A percentile compares a stretch with the other conserved stretches of the same genome.
phyloP scores from a whole-genome alignment of 2,113 vertebrate species.

The Eidolon helvum region DNA sequence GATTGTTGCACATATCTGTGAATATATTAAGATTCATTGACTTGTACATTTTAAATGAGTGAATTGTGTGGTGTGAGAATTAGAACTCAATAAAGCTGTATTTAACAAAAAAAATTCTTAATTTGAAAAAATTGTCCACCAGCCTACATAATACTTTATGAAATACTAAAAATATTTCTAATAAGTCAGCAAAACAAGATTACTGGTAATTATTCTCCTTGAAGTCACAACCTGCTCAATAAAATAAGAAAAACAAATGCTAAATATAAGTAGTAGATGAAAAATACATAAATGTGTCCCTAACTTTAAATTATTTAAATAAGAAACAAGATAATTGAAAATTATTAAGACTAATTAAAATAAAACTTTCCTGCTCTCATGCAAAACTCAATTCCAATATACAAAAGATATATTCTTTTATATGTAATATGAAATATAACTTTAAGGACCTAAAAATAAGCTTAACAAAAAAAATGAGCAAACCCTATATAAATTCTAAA shows the following conservation, averaged over 20 bases:
- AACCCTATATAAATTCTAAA: not conserved
- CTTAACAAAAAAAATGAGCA: not conserved
- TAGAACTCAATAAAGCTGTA: too few relatives aligned
- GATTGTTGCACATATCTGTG: too few relatives aligned
- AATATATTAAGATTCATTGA: too few relatives aligned
- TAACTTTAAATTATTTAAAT: not conserved
- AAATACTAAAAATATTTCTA: not conserved
- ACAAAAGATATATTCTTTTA: not conserved
- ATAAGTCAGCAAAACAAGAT: not conserved
- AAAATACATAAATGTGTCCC: not conserved
- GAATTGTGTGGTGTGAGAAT: too few relatives aligned
- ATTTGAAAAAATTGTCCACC: not conserved
- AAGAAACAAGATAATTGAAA: not conserved
- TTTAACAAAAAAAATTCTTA: not conserved
- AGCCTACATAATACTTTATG: not conserved
- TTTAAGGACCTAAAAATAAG: not conserved
- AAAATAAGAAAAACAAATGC: not conserved
- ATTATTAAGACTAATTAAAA: not conserved
- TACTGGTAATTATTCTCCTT: not conserved
- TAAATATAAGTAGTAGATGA: not conserved
- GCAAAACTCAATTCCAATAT: not conserved
- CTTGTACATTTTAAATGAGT: too few relatives aligned
- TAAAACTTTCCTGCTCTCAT: not conserved
- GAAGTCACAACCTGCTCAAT: not conserved
- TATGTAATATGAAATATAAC: not conserved